Base-by-base conservation (phyloP, 1,140 invertebrate species). In the Andrena cerasifolii region DNA sequence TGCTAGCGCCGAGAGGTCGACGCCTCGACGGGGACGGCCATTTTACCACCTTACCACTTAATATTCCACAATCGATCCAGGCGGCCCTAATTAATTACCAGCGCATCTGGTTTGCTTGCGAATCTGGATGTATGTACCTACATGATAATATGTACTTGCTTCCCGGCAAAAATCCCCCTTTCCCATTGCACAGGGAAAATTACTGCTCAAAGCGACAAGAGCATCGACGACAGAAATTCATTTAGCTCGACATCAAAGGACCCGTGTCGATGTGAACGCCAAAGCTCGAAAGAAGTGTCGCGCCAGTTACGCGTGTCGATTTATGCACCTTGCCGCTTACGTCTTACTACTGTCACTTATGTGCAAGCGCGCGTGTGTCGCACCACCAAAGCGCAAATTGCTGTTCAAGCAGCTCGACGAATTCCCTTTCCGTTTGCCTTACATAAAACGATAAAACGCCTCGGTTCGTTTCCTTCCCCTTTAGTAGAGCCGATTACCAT, bases 361-460 rank as follows among this genome's bases (percentile, higher is more conserved):
- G 63, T 58, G 73, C 67, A 76, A 76, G 73, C 47, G 53, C 10
- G 36, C 36, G 36, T 56, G 24, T n/a, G 40, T 61, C 21, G 36
- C 21, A 56, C 33, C n/a, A 31, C 24, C 36, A 40, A 8, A 21
- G 18, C 5, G 56, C 36, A n/a, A 33, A 67, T 76, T 36, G 14
- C 49, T 26, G 33, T 76, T 76, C 62, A 24, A 5, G 2, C 16
- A 7, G 26, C 28, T 3, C 62, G n/a, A 56, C 40, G n/a, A 62
- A 75, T 67, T 66, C 62, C 21, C 40, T 10, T 58, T 68, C 53
- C 53, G 51, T 66, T 56, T 26, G 28, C 47, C 63, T 76, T 76
- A 76, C 53, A 36, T 76, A 76, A 76, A 76, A 14, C 16, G 49
- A 49, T 65, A 74, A 74, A 74, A 74, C 61, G 51, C 18, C 12